Percentiles rank a stretch among this genome's conserved stretches.
Evolutionary conservation across 2,113 vertebrate genomes (phyloP).

Genomic region (Limanda limanda): DNA sequence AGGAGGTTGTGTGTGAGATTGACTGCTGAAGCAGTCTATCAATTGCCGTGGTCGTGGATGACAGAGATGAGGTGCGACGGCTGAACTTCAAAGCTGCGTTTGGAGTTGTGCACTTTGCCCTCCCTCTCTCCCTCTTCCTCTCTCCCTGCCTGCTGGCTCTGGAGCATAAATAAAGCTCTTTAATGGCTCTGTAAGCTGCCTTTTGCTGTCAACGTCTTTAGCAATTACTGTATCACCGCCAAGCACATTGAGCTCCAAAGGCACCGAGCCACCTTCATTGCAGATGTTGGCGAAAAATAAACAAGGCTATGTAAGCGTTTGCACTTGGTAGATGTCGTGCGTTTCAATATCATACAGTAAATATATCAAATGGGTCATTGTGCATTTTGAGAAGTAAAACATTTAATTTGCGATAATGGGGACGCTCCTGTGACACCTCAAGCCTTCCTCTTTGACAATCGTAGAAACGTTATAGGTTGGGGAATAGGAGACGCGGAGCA

Average conservation of each 20-base stretch:
- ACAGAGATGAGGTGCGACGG: constrained; percentile 81
- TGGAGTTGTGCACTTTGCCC: constrained; percentile 73
- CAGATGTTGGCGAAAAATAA: constrained; percentile 74
- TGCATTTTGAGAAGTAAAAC: constrained; percentile 1
- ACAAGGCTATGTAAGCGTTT: constrained; percentile 53
- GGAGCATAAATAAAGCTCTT: constrained; percentile 83
- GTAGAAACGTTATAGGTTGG: constrained; percentile 28
- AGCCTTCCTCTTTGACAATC: constrained; percentile 24
- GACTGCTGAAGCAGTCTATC: constrained; percentile 73
- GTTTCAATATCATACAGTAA: neutral
- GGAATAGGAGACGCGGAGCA: constrained; percentile 45
- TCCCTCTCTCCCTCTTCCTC: constrained; percentile 66
- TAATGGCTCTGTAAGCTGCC: constrained; percentile 82
- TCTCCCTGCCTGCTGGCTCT: constrained; percentile 63
- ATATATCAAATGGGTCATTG: constrained; percentile 2
- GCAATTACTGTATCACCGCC: constrained; percentile 78
- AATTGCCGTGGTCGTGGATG: constrained; percentile 67
- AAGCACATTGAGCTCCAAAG: constrained; percentile 67
- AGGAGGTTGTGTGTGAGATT: constrained; percentile 53
- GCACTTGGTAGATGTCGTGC: constrained; percentile 44
- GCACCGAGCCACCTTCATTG: constrained; percentile 66
- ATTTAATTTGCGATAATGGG: constrained; percentile 1
- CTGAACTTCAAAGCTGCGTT: constrained; percentile 80
- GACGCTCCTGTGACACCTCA: constrained; percentile 15
- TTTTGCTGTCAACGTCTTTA: constrained; percentile 83